phyloP scores from a whole-genome alignment of 2,113 vertebrate genomes.

The Ornithorhynchus anatinus region DNA sequence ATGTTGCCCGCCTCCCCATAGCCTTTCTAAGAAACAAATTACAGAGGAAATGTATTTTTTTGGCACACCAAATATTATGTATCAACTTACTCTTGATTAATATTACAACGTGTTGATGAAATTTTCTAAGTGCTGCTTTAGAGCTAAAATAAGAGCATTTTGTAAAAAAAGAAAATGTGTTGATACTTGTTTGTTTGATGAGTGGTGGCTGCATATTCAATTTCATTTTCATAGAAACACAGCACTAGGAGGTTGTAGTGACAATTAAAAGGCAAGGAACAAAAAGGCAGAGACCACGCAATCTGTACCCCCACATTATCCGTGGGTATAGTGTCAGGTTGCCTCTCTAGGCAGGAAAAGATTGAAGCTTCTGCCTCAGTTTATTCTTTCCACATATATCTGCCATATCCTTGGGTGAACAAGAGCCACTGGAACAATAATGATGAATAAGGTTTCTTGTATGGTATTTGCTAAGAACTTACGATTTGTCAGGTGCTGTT shows the following conservation, averaged over 20 bases:
- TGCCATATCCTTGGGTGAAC: no score
- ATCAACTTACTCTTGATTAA: constrained; percentile 66
- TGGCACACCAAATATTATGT: constrained; percentile 52
- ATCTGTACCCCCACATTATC: no score
- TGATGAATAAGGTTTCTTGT: no score
- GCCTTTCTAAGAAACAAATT: constrained; percentile 65
- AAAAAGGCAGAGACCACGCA: no score
- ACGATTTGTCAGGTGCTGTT: no score
- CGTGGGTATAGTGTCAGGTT: no score
- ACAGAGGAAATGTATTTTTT: constrained; percentile 62
- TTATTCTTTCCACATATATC: no score
- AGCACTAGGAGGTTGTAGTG: constrained; percentile 13
- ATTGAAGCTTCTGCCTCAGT: no score
- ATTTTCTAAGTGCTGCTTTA: constrained; percentile 40
- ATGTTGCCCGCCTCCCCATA: constrained; percentile 39
- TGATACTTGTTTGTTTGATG: constrained; percentile 35
- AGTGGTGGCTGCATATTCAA: constrained; percentile 32
- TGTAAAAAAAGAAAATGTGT: constrained; percentile 36
- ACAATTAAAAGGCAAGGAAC: constrained; percentile 9
- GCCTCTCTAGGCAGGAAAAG: no score
- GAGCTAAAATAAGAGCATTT: constrained; percentile 11
- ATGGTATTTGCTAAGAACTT: no score
- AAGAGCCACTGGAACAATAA: no score
- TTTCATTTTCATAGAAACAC: constrained; percentile 5
- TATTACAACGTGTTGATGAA: constrained; percentile 59